Evolutionary conservation across 2,888 invertebrate species (phyloP), one percentile per base, ranked within the genome.

Genomic region (Morinoia aosen): DNA sequence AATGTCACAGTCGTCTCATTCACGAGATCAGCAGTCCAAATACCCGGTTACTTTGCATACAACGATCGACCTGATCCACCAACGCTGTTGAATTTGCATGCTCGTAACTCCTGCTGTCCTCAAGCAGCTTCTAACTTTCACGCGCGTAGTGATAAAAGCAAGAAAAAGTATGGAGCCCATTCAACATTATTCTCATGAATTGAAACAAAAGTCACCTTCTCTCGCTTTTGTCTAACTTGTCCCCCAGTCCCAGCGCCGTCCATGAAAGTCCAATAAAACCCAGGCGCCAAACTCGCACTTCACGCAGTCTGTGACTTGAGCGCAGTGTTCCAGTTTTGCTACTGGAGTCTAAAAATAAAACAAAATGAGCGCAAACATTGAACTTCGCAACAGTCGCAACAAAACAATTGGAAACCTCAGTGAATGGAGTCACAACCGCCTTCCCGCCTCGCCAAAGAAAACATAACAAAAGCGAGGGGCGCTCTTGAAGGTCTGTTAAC

Each of bases 321-420:
- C 8, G 33, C 76, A 33, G 76, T 33, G 33, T 33, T 10, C 25
- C 76, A 76, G 19, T 76, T 76, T 19, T 76, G 76, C 76, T 33
- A 33, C 76, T 76, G 33, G 76, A 76, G 33, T 33, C 25, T 10
- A 76, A 76, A 76, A 76, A 76, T 76, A 33, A 76, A 76, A 76
- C 76, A 76, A 33, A 76, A 76, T 76, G 76, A 76, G 76, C 76
- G 76, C 25, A 76, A 76, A 76, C 76, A 76, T 76, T 76, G 76
- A 33, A 33, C 76, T 76, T 33, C 25, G 25, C 25, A 25, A 76
- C 76, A 76, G 76, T 33, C 33, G 25, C 33, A 76, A 19, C 19
- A 76, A 76, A 76, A 33, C 76, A 76, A 76, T 76, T 76, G 76
- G 76, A 33, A 25, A 33, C 76, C 76, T 76, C 76, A 76, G 76